Conservation (phyloP, 2,888 invertebrate genomes). For the Conistra vaccinii region DNA sequence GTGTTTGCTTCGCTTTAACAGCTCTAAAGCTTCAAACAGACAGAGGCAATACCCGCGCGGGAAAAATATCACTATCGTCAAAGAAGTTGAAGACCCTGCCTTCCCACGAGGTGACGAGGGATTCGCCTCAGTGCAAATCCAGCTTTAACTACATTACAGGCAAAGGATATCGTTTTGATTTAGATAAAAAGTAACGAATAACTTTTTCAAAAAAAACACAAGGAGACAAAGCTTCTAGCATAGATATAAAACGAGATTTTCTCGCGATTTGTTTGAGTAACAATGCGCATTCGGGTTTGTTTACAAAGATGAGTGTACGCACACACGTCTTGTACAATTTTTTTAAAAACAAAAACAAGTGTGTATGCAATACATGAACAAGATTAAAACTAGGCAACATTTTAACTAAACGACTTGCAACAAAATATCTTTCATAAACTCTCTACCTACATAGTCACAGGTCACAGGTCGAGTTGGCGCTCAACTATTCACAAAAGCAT, state of each 20-base stretch:
- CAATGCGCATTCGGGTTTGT: background rate
- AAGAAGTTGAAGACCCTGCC: background rate
- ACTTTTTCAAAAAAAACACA: too few relatives aligned
- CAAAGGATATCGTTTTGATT: background rate
- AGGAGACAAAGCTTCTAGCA: background rate
- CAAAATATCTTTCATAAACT: constrained; percentile 2
- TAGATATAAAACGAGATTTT: background rate
- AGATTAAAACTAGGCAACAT: background rate
- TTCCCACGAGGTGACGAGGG: too few relatives aligned
- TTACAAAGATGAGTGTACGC: background rate
- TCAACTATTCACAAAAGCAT: too few relatives aligned
- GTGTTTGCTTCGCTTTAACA: background rate
- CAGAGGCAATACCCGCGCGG: background rate
- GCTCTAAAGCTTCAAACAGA: background rate
- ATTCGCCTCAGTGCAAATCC: background rate
- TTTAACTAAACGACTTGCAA: background rate
- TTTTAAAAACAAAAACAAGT: background rate
- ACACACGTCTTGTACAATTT: background rate
- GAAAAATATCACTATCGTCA: background rate
- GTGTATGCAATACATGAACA: background rate
- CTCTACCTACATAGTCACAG: background rate
- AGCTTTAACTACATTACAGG: background rate
- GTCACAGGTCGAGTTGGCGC: too few relatives aligned
- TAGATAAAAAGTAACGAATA: background rate
- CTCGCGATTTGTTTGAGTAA: background rate